phyloP scores from a whole-genome alignment of 2,888 invertebrate species.

The Acronicta leporina region DNA sequence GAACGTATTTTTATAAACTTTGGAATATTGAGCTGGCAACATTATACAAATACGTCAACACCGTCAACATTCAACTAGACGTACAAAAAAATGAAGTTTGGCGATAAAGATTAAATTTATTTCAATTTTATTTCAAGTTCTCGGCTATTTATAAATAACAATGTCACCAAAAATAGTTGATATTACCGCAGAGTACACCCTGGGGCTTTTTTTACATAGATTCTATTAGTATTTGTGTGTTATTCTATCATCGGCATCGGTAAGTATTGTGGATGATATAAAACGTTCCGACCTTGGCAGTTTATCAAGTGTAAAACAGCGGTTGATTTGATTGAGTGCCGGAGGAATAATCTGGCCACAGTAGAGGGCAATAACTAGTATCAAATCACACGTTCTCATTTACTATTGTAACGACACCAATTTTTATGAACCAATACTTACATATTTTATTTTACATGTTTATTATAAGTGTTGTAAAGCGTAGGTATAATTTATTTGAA shows the following conservation, averaged over 20 bases:
- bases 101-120: slow-evolving; percentile 26
- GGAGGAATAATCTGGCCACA: slow-evolving; percentile 55
- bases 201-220: slow-evolving; percentile 10
- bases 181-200: slow-evolving; percentile 11
- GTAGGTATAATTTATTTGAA: too few species aligned
- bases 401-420: slow-evolving; percentile 12
- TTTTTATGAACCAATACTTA: slow-evolving; percentile 1
- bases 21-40: slow-evolving; percentile 22
- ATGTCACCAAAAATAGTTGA: slow-evolving; percentile 34
- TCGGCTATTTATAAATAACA: slow-evolving; percentile 38
- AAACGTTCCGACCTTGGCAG: slow-evolving; percentile 58
- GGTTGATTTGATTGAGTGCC: slow-evolving; percentile 60
- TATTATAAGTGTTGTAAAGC: too few species aligned
- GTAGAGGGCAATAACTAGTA: slow-evolving; percentile 17
- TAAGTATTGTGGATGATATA: slow-evolving; percentile 30
- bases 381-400: slow-evolving; percentile 13
- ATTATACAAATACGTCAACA: slow-evolving; percentile 27
- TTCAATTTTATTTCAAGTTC: slow-evolving; percentile 24
- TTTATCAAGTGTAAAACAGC: slow-evolving; percentile 57
- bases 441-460: not conserved
- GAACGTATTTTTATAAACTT: too few species aligned
- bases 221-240: slow-evolving; percentile 26
- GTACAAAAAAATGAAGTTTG: slow-evolving; percentile 38
- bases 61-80: slow-evolving; percentile 36
- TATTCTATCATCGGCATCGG: slow-evolving; percentile 31